Percentiles rank a stretch among this genome's conserved stretches.
phyloP scores from a whole-genome alignment of 1,140 invertebrate genomes.

The Hyles vespertilio region DNA sequence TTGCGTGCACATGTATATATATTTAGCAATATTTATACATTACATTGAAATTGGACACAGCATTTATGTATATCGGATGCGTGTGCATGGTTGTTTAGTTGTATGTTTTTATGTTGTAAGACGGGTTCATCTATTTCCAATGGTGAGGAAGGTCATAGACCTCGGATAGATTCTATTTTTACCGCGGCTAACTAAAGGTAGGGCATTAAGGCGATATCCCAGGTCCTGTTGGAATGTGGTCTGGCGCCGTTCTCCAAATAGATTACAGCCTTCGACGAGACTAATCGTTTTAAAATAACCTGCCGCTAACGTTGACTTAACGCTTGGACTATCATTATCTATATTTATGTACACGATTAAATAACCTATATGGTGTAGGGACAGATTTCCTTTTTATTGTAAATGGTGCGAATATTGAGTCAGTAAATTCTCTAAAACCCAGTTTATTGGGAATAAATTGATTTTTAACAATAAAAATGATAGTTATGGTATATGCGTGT shows the following conservation, averaged over 20 bases:
- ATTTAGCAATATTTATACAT: neutral
- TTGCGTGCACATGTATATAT: neutral
- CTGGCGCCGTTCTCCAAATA: slow-evolving; percentile 62
- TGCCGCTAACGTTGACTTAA: slow-evolving; percentile 16
- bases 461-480: too few species aligned
- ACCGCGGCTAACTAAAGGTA: slow-evolving; percentile 40
- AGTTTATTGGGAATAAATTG: too few species aligned
- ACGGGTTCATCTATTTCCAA: slow-evolving; percentile 34
- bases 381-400: too few species aligned
- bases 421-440: too few species aligned
- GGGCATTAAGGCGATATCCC: slow-evolving; percentile 57
- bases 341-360: too few species aligned
- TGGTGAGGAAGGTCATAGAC: slow-evolving; percentile 38
- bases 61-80: too few species aligned
- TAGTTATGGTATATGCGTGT: neutral
- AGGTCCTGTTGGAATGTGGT: slow-evolving; percentile 65
- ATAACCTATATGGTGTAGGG: too few species aligned
- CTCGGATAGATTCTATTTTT: slow-evolving; percentile 48
- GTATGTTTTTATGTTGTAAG: slow-evolving; percentile 6
- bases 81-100: slow-evolving; percentile 3
- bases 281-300: slow-evolving; percentile 35
- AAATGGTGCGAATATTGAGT: too few species aligned
- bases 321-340: slow-evolving; percentile 7
- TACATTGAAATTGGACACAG: too few species aligned
- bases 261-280: slow-evolving; percentile 37